Conservation (phyloP, 2,888 invertebrate species). For the Drosophila cognata region DNA sequence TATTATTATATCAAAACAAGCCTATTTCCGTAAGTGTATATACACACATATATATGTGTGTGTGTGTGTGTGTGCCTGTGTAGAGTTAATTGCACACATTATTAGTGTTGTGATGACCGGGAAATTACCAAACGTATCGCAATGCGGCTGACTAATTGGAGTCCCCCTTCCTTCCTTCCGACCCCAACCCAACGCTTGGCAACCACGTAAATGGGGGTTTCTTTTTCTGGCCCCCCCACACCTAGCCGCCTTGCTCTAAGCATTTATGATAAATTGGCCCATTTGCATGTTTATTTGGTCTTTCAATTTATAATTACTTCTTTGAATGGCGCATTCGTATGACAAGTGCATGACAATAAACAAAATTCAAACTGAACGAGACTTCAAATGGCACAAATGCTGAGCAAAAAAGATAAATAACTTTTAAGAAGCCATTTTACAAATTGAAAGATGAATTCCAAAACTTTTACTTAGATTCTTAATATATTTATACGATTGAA, state of each 20-base stretch:
- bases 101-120: constrained; percentile 36
- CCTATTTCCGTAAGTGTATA: not conserved
- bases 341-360: not conserved
- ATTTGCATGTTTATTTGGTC: constrained; percentile 33
- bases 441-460: not conserved
- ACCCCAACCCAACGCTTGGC: not conserved
- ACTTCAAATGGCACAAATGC: not conserved
- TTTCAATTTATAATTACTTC: constrained; percentile 13
- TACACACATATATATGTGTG: not conserved
- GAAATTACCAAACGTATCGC: constrained; percentile 54
- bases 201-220: constrained; percentile 12
- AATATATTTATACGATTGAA: not conserved
- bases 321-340: not conserved
- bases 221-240: constrained; percentile 6
- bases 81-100: constrained; percentile 43
- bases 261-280: constrained; percentile 20
- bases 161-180: not conserved
- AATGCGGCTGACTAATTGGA: constrained; percentile 50
- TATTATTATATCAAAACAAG: constrained; percentile 6
- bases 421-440: not conserved
- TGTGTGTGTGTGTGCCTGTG: constrained; percentile 11
- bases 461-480: not conserved
- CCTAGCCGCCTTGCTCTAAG: not conserved
- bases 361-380: not conserved
- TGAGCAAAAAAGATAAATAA: not conserved